Base-by-base conservation (phyloP, 2,797 vertebrate genomes). In the Oreochromis grahami region DNA sequence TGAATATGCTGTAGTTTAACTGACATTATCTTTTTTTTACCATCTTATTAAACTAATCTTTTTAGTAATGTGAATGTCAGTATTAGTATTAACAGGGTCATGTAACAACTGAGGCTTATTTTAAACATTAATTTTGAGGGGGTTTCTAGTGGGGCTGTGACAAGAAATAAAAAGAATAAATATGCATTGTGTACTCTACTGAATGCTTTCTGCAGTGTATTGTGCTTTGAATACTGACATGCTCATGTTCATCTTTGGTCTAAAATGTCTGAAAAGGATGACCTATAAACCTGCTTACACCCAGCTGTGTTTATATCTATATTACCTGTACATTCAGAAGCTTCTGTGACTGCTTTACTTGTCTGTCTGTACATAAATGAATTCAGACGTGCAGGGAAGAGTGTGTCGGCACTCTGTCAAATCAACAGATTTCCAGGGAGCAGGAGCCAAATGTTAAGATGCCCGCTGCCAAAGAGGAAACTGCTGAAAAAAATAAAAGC, bases 381-480 rank as follows among this genome's bases (percentile, higher is more conserved):
- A n/a, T 24, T 76, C 45, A 74, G 76, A 81, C 60, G 3, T 38
- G 19, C 43, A 21, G 77, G 12, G 29, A 11, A 2, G 43, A 63
- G 55, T 65, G 41, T 82, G 7, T 56, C 43, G 43, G 79, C 84
- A 26, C 41, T 36, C 21, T 8, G 76, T 84, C 87, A 92, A 83
- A 83, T 55, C 32, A 87, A 88, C 91, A 74, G 68, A 48, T 74
- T 74, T 74, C 68, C 32, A 29, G 68, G 43, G 68, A 74, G 68
- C 43, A 14, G 45, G 80, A 85, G 78, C 87, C 91, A 92, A 93
- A 89, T 72, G 68, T 68, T 80, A 32, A 78, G 58, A 53, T 72
- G 53, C 52, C 24, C 5, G 51, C 76, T 89, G 84, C 89, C 89
- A 90, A 84, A 87, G 53, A 89, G 84, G 72, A 91, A 92, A 83